Evolutionary conservation across 2,797 vertebrate genomes (phyloP).

Genomic region (Glyptemys insculpta): DNA sequence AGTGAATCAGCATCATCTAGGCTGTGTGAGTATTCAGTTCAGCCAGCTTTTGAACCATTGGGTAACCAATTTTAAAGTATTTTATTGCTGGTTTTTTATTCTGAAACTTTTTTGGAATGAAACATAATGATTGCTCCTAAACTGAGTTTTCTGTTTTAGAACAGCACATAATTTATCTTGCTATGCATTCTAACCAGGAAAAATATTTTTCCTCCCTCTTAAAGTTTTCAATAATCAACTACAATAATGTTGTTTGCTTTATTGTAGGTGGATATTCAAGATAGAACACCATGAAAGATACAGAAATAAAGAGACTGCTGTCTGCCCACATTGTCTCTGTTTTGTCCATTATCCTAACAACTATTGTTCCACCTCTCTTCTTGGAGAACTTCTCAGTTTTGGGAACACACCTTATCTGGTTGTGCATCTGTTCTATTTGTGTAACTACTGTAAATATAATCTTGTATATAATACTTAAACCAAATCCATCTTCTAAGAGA

Average conservation of each 20-base stretch:
- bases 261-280: constrained; percentile 35
- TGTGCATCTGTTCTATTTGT: constrained; percentile 86
- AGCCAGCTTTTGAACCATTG: neutral
- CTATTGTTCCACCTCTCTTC: constrained; percentile 82
- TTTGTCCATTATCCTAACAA: constrained; percentile 84
- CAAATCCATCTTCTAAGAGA: constrained; percentile 88
- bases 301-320: constrained; percentile 88
- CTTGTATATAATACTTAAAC: constrained; percentile 88
- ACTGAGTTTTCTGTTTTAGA: fast-evolving
- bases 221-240: fast-evolving
- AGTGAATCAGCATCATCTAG: neutral
- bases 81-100: neutral
- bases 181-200: fast-evolving
- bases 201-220: fast-evolving
- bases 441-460: constrained; percentile 85
- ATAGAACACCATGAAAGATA: constrained; percentile 87
- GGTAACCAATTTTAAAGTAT: neutral
- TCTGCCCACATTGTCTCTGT: constrained; percentile 88
- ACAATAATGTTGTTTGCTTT: constrained; percentile 8
- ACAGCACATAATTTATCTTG: neutral
- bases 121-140: neutral
- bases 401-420: constrained; percentile 90
- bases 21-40: neutral
- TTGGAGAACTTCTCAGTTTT: constrained; percentile 89
- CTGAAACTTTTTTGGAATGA: neutral